Percentiles rank a stretch among this genome's conserved stretches.
phyloP scores from a whole-genome alignment of 2,113 vertebrate genomes.

The Chaetura pelagica region DNA sequence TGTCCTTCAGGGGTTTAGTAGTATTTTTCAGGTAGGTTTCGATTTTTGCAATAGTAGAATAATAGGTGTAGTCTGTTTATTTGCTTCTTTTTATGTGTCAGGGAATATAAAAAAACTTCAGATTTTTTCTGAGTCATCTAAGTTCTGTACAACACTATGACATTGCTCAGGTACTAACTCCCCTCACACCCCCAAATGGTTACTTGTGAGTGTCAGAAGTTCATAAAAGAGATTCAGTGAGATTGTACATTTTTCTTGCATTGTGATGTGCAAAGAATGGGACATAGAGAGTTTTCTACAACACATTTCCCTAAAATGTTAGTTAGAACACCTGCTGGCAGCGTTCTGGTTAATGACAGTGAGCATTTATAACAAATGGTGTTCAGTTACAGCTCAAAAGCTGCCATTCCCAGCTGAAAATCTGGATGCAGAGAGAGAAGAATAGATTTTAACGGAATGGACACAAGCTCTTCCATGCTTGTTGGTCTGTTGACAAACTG shows the following conservation, averaged over 20 bases:
- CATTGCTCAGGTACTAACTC: not conserved
- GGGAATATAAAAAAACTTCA: not conserved
- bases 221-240: not conserved
- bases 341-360: not conserved
- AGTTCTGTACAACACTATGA: not conserved
- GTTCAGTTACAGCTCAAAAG: not conserved
- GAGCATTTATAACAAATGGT: not conserved
- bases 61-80: not conserved
- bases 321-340: not conserved
- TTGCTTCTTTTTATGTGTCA: not conserved
- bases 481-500: not conserved
- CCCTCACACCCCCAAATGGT: rapidly evolving
- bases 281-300: not conserved
- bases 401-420: not conserved
- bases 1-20: rapidly evolving
- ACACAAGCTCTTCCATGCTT: not conserved
- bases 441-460: not conserved
- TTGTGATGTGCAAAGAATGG: not conserved
- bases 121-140: not conserved
- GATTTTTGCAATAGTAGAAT: not conserved
- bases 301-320: not conserved
- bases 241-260: not conserved
- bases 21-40: not conserved
- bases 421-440: not conserved
- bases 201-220: not conserved